Evolutionary conservation across 2,797 vertebrate species (phyloP), one percentile per base, ranked within the genome.

Genomic region (Phoebastria nigripes): DNA sequence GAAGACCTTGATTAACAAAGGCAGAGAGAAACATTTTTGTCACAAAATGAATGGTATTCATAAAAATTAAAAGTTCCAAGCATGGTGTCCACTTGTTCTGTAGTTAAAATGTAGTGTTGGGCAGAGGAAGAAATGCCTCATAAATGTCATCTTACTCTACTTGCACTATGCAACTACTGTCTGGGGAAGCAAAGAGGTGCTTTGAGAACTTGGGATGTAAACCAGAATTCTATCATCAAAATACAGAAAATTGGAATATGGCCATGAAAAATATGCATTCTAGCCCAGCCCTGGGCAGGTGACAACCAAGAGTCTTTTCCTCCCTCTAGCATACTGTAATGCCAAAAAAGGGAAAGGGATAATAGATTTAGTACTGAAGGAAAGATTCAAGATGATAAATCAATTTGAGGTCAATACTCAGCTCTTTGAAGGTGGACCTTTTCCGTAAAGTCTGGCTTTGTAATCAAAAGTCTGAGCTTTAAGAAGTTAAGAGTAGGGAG

Each of bases 211-310:
- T 90, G 77, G 87, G 74, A 87, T 71, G 39, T 56, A 90, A 95
- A 89, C 77, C 92, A 96, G 92, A 94, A 95, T 90, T 96, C 91
- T 89, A 7, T 94, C 71, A 82, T 93, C 70, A 85, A 92, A 94
- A 88, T 66, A 61, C 12, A 62, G 59, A 95, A 83, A 56, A 58
- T 6, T 93, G 96, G 92, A 97, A 46, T 35, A 33, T n/a, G 65
- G 83, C 95, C 93, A 93, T 88, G 70, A 81, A 74, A 97, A 96
- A 93, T 54, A 93, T 0, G 21, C 35, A 19, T 83, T 90, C 28
- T 54, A 85, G 67, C 74, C 67, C 61, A 82, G 84, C 54, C 42
- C n/a, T 42, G 63, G 86, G 69, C 91, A 96, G 83, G 89, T 94
- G 92, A 93, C 61, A 91, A 87, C 59, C 49, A 63, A 42, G 56